Conservation (phyloP, 2,888 invertebrate species). For the Cephus sareptanus region DNA sequence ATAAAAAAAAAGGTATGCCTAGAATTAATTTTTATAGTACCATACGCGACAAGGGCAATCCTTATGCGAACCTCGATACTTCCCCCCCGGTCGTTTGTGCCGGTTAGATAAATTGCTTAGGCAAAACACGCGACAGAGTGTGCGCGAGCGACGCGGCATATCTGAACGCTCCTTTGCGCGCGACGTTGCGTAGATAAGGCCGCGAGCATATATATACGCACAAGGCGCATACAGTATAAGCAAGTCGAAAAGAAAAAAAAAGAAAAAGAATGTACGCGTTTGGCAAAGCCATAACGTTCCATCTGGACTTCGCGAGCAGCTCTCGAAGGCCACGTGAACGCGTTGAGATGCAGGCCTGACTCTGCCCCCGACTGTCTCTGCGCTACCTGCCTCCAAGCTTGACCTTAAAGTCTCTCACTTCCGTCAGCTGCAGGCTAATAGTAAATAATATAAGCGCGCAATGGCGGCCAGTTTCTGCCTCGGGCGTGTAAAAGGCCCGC, state of each 20-base stretch:
- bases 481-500: not conserved
- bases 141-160: too few species aligned
- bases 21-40: too few species aligned
- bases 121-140: too few species aligned
- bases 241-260: not conserved
- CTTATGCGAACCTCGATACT: too few species aligned
- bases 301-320: conserved; percentile 5
- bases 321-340: conserved; percentile 53
- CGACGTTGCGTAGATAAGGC: too few species aligned
- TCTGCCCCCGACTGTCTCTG: too few species aligned
- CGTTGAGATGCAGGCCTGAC: conserved; percentile 54
- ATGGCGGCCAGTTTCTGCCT: not conserved
- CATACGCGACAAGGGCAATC: too few species aligned
- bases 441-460: conserved; percentile 47
- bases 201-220: not conserved
- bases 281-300: not conserved
- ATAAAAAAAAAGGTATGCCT: too few species aligned
- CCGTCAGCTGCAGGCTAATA: conserved; percentile 62
- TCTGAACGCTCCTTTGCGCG: too few species aligned
- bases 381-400: conserved; percentile 38
- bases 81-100: too few species aligned
- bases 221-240: not conserved
- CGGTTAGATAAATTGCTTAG: not conserved
- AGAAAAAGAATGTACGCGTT: not conserved
- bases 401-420: conserved; percentile 60